phyloP scores from a whole-genome alignment of 2,113 vertebrate species.

The Thinocorus orbignyianus region DNA sequence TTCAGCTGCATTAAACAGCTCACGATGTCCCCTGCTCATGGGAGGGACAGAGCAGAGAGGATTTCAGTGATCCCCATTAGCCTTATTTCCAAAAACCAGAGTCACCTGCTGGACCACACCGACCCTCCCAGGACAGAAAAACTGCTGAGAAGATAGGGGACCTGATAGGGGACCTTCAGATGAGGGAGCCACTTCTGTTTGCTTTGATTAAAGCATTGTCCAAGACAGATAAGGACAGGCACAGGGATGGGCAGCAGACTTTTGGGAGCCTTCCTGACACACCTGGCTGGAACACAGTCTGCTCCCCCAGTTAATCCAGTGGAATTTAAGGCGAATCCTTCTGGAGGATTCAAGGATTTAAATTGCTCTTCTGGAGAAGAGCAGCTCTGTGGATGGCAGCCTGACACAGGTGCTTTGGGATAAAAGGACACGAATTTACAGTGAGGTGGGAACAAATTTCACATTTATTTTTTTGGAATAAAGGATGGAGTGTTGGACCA shows the following conservation, averaged over 20 bases:
- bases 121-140: neutral
- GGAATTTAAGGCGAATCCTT: neutral
- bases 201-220: neutral
- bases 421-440: neutral
- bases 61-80: neutral
- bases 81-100: neutral
- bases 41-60: neutral
- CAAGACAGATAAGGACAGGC: neutral
- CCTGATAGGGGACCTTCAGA: neutral
- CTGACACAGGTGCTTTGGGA: neutral
- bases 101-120: neutral
- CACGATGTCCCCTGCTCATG: accelerated
- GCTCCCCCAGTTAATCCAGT: neutral
- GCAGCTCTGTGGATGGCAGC: neutral
- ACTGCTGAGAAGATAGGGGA: neutral
- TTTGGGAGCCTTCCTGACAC: neutral
- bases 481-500: accelerated
- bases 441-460: neutral
- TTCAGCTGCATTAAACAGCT: neutral
- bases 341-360: neutral
- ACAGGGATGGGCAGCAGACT: neutral
- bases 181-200: neutral
- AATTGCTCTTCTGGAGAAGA: neutral
- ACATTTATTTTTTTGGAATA: neutral
- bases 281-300: neutral